Conservation (phyloP, 2,888 invertebrate species). For the Thera britannica region DNA sequence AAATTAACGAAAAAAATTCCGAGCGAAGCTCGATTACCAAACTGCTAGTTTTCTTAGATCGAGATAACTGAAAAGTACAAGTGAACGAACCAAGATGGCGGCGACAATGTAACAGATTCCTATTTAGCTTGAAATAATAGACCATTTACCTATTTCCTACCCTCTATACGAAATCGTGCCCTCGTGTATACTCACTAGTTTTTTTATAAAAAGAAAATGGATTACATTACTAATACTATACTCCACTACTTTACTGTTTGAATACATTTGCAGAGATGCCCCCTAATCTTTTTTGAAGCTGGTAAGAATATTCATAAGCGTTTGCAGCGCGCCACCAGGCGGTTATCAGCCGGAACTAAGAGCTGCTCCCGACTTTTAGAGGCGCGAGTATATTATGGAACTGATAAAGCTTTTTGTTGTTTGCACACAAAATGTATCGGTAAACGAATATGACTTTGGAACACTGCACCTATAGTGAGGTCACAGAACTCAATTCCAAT, state of each 20-base stretch:
- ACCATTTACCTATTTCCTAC: too few relatives aligned
- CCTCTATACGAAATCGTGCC: background rate
- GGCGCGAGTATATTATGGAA: conserved; percentile 29
- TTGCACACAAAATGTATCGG: conserved; percentile 11
- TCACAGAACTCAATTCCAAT: too few relatives aligned
- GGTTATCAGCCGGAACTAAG: conserved; percentile 62
- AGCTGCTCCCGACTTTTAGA: conserved; percentile 40
- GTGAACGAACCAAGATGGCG: background rate
- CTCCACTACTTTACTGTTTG: conserved; percentile 18
- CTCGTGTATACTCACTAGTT: background rate
- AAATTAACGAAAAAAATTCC: too few relatives aligned
- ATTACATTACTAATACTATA: too few relatives aligned
- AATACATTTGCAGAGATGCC: conserved; percentile 48
- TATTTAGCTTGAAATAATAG: background rate
- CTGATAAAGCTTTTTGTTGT: conserved; percentile 18
- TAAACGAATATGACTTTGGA: background rate
- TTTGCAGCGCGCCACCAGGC: conserved; percentile 52
- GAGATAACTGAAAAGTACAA: conserved; percentile 1
- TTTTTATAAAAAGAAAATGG: too few relatives aligned
- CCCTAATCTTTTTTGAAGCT: conserved; percentile 58
- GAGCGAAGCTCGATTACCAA: too few relatives aligned
- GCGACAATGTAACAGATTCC: background rate
- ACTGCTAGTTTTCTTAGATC: conserved; percentile 9
- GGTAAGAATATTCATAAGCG: conserved; percentile 63
- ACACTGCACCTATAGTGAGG: too few relatives aligned